Evolutionary conservation across 2,888 invertebrate genomes (phyloP).

Genomic region (Phaedon cochleariae): DNA sequence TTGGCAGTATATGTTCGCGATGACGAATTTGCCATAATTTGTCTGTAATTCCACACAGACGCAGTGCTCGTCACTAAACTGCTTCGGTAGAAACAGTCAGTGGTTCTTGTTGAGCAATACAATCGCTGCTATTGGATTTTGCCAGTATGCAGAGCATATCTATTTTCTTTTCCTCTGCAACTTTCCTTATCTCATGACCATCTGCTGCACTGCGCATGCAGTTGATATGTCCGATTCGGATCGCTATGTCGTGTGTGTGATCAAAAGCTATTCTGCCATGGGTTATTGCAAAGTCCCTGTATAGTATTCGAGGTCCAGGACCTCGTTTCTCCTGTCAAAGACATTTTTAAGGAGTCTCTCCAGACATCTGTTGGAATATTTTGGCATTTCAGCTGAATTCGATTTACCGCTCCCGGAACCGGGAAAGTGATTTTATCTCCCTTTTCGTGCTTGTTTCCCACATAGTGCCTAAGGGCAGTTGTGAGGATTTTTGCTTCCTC

Average conservation of each 20-base stretch:
- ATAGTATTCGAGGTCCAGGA: not conserved
- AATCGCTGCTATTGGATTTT: not conserved
- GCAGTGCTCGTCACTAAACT: not conserved
- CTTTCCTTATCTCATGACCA: not conserved
- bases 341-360: not conserved
- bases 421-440: not conserved
- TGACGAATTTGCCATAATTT: not conserved
- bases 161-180: too few relatives aligned
- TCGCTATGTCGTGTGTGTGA: not conserved
- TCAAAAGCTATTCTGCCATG: not conserved
- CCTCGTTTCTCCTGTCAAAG: not conserved
- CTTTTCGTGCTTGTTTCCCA: not conserved
- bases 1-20: not conserved
- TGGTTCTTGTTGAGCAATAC: not conserved
- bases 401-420: slow-evolving; percentile 1
- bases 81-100: not conserved
- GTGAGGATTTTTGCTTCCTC: slow-evolving; percentile 1
- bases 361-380: slow-evolving; percentile 1
- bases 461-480: slow-evolving; percentile 3
- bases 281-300: not conserved
- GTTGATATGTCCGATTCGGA: not conserved
- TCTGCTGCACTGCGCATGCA: not conserved
- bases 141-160: too few relatives aligned
- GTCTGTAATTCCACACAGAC: not conserved
- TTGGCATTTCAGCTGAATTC: not conserved